A percentile compares a stretch with the other conserved stretches of the same genome.
Evolutionary conservation across 2,888 invertebrate genomes (phyloP).

Genomic region (Chelonus formosanus): DNA sequence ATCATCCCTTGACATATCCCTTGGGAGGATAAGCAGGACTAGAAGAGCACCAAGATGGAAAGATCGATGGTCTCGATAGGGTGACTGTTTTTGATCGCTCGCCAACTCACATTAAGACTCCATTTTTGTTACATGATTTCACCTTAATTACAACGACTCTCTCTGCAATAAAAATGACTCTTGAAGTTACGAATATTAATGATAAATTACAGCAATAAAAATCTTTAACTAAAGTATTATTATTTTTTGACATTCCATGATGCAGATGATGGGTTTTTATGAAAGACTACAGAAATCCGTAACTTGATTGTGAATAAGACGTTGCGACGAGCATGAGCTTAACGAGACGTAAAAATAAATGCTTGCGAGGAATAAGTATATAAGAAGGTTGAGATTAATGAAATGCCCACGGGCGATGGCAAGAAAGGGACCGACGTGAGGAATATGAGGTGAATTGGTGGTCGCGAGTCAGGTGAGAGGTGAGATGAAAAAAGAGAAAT

Average conservation of each 20-base stretch:
- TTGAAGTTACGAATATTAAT: too few species aligned
- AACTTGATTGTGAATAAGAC: slow-evolving; percentile 46
- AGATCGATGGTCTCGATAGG: slow-evolving; percentile 40
- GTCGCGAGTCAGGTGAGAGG: slow-evolving; percentile 43
- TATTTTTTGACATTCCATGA: too few species aligned
- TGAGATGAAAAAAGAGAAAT: slow-evolving; percentile 37
- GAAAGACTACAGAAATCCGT: too few species aligned
- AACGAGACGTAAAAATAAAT: slow-evolving; percentile 63
- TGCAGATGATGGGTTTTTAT: too few species aligned
- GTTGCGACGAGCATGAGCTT: slow-evolving; percentile 47
- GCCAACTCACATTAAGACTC: slow-evolving; percentile 49
- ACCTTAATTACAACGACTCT: slow-evolving; percentile 45
- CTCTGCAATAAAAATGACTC: too few species aligned
- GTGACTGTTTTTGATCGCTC: slow-evolving; percentile 52
- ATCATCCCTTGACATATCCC: slow-evolving; percentile 26
- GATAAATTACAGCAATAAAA: too few species aligned
- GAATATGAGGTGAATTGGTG: slow-evolving; percentile 43
- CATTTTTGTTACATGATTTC: slow-evolving; percentile 40
- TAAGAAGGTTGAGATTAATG: slow-evolving; percentile 63
- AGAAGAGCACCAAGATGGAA: slow-evolving; percentile 39
- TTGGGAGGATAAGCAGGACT: slow-evolving; percentile 21
- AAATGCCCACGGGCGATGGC: slow-evolving; percentile 57
- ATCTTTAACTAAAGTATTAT: too few species aligned
- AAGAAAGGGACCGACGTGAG: slow-evolving; percentile 49
- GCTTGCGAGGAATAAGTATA: slow-evolving; percentile 26